A percentile compares a stretch with the other conserved stretches of the same genome.
Evolutionary conservation across 2,888 invertebrate genomes (phyloP).

Genomic region (Harpalus rufipes): DNA sequence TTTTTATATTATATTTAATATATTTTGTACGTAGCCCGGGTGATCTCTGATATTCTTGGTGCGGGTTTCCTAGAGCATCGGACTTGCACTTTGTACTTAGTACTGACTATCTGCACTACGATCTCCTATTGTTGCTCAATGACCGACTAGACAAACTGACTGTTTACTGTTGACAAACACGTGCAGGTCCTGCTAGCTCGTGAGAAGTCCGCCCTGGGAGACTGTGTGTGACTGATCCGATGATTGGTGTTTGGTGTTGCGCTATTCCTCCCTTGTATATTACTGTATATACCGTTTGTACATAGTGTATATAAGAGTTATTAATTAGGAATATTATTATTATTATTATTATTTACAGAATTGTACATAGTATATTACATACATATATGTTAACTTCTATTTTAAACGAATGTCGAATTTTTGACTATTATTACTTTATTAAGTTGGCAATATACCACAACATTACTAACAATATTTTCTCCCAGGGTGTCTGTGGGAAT

Average conservation of each 20-base stretch:
- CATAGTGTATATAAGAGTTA: slow-evolving; percentile 76
- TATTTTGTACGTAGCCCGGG: slow-evolving; percentile 62
- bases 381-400: slow-evolving; percentile 75
- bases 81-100: slow-evolving; percentile 32
- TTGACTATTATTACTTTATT: slow-evolving; percentile 71
- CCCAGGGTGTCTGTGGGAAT: slow-evolving; percentile 45
- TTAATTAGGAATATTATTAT: slow-evolving; percentile 74
- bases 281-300: slow-evolving; percentile 73
- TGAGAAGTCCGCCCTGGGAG: neutral
- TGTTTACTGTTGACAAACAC: neutral
- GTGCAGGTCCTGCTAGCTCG: neutral
- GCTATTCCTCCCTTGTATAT: slow-evolving; percentile 74
- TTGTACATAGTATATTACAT: slow-evolving; percentile 68
- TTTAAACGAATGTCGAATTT: slow-evolving; percentile 64
- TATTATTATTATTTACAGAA: slow-evolving; percentile 71
- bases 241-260: slow-evolving; percentile 69
- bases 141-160: slow-evolving; percentile 9
- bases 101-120: neutral
- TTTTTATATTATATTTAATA: slow-evolving; percentile 71
- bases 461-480: slow-evolving; percentile 59
- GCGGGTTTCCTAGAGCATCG: neutral
- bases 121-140: slow-evolving; percentile 57
- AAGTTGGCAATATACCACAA: slow-evolving; percentile 74
- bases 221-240: slow-evolving; percentile 29
- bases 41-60: slow-evolving; percentile 37